phyloP scores from a whole-genome alignment of 2,113 vertebrate genomes.

The Melanotaenia duboulayi region DNA sequence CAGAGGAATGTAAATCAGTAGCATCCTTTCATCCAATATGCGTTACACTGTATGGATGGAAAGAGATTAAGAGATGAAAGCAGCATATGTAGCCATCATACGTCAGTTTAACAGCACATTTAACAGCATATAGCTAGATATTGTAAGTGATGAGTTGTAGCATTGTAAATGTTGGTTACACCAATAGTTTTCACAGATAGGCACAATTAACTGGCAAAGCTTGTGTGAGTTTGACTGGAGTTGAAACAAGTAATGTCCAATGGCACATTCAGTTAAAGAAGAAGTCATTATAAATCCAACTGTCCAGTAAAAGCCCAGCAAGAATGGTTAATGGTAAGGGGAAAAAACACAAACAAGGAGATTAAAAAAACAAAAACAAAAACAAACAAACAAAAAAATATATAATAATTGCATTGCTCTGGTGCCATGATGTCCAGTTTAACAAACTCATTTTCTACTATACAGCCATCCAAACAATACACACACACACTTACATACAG shows the following conservation, averaged over 20 bases:
- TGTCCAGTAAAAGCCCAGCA: constrained; percentile 49
- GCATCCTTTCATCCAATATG: constrained; percentile 23
- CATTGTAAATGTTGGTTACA: constrained; percentile 35
- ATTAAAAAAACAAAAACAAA: not conserved
- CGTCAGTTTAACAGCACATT: constrained; percentile 6
- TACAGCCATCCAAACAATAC: constrained; percentile 44
- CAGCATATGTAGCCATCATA: constrained; percentile 11
- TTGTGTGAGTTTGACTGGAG: constrained; percentile 33
- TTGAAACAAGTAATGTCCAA: constrained; percentile 26
- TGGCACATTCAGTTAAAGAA: constrained; percentile 32
- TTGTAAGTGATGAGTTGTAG: constrained; percentile 25
- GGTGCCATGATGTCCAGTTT: constrained; percentile 47
- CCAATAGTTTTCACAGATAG: constrained; percentile 51
- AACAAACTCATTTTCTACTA: constrained; percentile 18
- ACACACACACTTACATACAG: constrained; percentile 35
- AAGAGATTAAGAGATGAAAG: constrained; percentile 34
- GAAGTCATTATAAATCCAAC: constrained; percentile 23
- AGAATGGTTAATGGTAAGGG: constrained; percentile 41
- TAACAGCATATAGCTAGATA: constrained; percentile 44
- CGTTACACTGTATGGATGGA: constrained; percentile 20
- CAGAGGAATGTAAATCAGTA: constrained; percentile 28
- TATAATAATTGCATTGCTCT: constrained; percentile 28
- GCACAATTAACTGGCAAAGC: constrained; percentile 22
- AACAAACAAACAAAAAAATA: not conserved
- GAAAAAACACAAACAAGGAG: not conserved